phyloP scores from a whole-genome alignment of 2,797 vertebrate genomes.

The Florisuga fusca region DNA sequence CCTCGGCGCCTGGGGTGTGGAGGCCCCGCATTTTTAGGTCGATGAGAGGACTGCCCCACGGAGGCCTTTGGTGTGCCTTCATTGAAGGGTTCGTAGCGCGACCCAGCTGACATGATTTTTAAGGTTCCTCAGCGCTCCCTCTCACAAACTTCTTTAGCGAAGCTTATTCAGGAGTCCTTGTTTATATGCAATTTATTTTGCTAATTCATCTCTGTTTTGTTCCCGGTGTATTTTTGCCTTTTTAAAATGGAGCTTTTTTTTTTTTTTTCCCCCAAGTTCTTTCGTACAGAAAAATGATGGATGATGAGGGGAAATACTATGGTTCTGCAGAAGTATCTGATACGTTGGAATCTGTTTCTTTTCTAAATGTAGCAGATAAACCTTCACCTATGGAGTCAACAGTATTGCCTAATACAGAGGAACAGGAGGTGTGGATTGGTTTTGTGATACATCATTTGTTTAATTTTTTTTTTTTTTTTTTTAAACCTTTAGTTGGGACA shows the following conservation, averaged over 20 bases:
- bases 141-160: rapidly evolving
- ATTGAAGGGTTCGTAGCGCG: rapidly evolving
- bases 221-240: rapidly evolving
- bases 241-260: background rate
- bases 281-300: conserved; percentile 45
- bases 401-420: background rate
- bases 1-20: too few relatives aligned
- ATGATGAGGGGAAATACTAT: background rate
- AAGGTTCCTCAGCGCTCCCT: too few relatives aligned
- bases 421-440: conserved; percentile 23
- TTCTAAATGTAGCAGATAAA: background rate
- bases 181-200: rapidly evolving
- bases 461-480: background rate
- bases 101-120: rapidly evolving
- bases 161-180: rapidly evolving
- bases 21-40: rapidly evolving
- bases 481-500: background rate
- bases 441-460: background rate
- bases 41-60: rapidly evolving
- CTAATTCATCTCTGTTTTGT: rapidly evolving
- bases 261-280: background rate
- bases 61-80: rapidly evolving
- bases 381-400: conserved; percentile 23
- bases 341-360: background rate
- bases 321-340: background rate